Evolutionary conservation across 2,113 vertebrate species (phyloP), one percentile per base, ranked within the genome.

Genomic region (Odontophorus gujanensis): DNA sequence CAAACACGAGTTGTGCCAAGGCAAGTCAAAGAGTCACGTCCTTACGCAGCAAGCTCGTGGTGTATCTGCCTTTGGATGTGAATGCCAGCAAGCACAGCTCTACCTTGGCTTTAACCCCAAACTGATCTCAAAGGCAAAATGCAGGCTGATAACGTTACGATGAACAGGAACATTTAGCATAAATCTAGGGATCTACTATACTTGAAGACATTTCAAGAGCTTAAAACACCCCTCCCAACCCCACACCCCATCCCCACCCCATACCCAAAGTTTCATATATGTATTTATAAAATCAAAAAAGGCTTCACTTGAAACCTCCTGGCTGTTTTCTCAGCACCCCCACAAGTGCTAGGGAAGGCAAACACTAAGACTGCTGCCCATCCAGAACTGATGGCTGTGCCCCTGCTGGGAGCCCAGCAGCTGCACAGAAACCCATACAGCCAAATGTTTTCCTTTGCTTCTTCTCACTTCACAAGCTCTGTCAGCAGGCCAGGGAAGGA

Each of bases 51-150:
- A 16, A 73, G 32, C 47, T 85, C 81, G 13, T 1, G 1, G 19
- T 0, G 0, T 6, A 73, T 69, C 59, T 77, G 61, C 67, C 61
- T 71, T 67, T 16, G 59, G 20, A 32, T 1, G 1, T 13, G 1
- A 19, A 1, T 1, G 63, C 45, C 20, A 63, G 73, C 53, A 76
- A 81, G 34, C 4, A 26, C 43, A 48, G 47, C n/a, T 43, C 55
- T 88, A 20, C 5, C 36, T 40, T 51, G 21, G 10, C 50, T 38
- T 47, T 11, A 20, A 22, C 21, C 34, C 45, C 43, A 21, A 36
- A 47, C 26, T 19, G 13, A 34, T 40, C 50, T 50, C 74, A 50
- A 19, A 40, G 34, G 50, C 7, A 8, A 50, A 40, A 40, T 13
- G 36, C 5, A 38, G 20, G 43, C 15, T 40, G 45, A 13, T 58